Percentiles rank a stretch among this genome's conserved stretches.
Conservation (phyloP, 2,797 vertebrate genomes). For the Notolepis coatsorum region DNA sequence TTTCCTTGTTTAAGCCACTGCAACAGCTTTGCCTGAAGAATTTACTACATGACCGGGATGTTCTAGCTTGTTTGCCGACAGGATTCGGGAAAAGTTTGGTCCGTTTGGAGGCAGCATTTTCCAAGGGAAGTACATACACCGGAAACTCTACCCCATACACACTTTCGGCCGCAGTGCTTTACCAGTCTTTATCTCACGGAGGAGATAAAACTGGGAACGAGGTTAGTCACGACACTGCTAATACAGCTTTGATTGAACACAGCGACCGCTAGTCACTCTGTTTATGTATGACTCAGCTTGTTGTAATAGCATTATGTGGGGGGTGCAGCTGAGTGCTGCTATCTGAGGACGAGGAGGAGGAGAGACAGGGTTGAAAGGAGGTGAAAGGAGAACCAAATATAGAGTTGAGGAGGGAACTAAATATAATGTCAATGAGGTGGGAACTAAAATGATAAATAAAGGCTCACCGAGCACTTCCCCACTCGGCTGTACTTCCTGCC, state of each 20-base stretch:
- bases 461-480: constrained; percentile 97
- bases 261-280: not conserved
- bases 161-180: no score
- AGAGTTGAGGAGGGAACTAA: constrained; percentile 33
- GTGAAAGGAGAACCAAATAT: constrained; percentile 6
- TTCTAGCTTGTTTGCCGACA: no score
- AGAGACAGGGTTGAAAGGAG: not conserved
- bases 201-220: no score
- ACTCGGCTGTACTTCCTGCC: constrained; percentile 94
- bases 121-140: no score
- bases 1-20: no score
- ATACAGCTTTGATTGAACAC: not conserved
- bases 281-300: constrained; percentile 28
- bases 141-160: no score
- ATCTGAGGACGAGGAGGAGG: constrained; percentile 19
- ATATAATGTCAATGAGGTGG: constrained; percentile 30
- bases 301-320: constrained; percentile 19
- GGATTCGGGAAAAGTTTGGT: no score
- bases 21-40: no score
- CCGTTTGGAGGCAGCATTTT: no score
- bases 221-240: not conserved
- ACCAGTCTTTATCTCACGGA: no score
- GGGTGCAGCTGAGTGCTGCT: constrained; percentile 5
- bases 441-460: constrained; percentile 52
- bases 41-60: no score